Evolutionary conservation across 2,113 vertebrate genomes (phyloP).

Genomic region (Ciconia boyciana): DNA sequence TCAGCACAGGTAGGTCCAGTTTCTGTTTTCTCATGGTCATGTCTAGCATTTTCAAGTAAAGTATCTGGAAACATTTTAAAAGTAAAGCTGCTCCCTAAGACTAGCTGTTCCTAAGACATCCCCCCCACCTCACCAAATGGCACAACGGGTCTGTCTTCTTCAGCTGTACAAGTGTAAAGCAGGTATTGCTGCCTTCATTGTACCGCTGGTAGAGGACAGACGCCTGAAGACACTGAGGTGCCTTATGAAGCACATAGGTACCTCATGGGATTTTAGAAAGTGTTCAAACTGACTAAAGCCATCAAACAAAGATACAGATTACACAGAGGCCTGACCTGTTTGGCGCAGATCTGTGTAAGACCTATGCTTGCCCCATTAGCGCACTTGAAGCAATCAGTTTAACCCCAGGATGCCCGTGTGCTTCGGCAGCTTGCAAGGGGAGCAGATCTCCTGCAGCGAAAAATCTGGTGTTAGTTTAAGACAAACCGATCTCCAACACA

Average conservation of each 20-base stretch:
- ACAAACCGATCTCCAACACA: neutral
- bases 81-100: neutral
- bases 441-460: neutral
- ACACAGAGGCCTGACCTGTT: neutral
- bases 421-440: neutral
- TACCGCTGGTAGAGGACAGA: neutral
- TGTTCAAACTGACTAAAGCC: neutral
- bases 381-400: neutral
- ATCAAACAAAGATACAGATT: neutral
- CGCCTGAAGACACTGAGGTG: neutral
- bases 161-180: neutral
- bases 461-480: neutral
- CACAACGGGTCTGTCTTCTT: neutral
- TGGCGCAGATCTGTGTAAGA: neutral
- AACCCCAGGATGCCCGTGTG: neutral
- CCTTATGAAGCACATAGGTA: neutral
- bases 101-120: neutral
- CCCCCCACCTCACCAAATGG: neutral
- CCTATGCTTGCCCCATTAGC: neutral
- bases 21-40: neutral
- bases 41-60: neutral
- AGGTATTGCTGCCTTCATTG: neutral
- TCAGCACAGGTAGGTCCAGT: conserved; percentile 86
- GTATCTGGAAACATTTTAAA: neutral
- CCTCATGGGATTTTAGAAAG: neutral